Base-by-base conservation (phyloP, 30 jellyfish, hydroid and myxozoan species). In the Phacellophora camtschatica region DNA sequence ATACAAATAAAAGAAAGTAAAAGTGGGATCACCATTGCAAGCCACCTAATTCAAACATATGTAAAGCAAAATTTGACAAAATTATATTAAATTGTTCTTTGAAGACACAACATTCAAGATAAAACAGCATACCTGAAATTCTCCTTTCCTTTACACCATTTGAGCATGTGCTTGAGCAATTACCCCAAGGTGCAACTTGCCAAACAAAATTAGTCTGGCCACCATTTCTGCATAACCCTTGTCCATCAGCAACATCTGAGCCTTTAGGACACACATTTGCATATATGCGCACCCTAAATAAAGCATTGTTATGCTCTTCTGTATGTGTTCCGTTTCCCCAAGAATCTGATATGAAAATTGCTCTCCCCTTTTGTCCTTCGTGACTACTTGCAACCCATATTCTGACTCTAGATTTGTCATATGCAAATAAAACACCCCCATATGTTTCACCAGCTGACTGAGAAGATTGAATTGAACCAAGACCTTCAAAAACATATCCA, bases 341-440 rank as follows among this genome's bases (percentile, higher is more conserved):
- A 11, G 96, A 90, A 65, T 66, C 86, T 4, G 96, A 88, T 4
- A 93, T 88, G 46, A 64, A 81, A 22, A 87, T 66, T 15, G 83
- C 85, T n/a, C 82, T 59, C 2, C 97, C 95, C 23, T 59, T 84
- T 7, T 46, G 83, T 24, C 66, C 67, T 11, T 22, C 82, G 10
- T 43, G 81, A 81, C 99, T 93, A 65, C 86, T 82, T n/a, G 99
- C 96, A 56, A 82, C 92, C 99, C 99, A 93, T 5, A 93, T 33
- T 35, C 99, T 78, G 22, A 93, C 69, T 62, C 81, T 75, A 16
- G 43, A 39, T 16, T 57, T 82, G 54, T 85, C 89, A 82, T 93
- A 93, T 20, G 99, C 99, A 82, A 72, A 93, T 5, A 93, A 43
- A 1, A 93, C 30, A 10, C 97, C 99, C 48, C 99, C 99, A 81